Conservation (phyloP, 1,140 invertebrate genomes). For the Cotesia chilonis region DNA sequence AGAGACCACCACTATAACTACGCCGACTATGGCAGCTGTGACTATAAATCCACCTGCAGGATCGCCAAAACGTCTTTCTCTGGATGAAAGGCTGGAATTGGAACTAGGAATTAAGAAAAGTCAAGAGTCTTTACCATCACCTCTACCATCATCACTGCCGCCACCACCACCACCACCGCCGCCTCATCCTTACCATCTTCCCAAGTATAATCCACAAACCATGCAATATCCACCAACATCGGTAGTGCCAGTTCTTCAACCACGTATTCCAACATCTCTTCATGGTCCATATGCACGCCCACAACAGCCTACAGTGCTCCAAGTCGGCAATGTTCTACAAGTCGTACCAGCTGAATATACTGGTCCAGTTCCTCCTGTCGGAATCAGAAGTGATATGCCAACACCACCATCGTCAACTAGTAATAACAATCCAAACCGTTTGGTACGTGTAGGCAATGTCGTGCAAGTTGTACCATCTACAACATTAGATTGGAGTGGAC, state of each 20-base stretch:
- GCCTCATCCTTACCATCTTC: constrained; percentile 34
- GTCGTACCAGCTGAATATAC: constrained; percentile 52
- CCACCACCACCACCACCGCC: constrained; percentile 24
- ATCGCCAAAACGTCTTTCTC: constrained; percentile 63
- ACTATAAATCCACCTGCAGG: constrained; percentile 39
- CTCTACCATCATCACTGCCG: constrained; percentile 22
- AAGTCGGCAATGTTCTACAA: constrained; percentile 70
- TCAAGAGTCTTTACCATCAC: constrained; percentile 37
- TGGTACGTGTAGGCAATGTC: constrained; percentile 67
- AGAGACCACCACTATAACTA: constrained; percentile 45
- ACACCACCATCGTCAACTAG: constrained; percentile 24
- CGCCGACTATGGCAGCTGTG: no score
- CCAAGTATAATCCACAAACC: constrained; percentile 43
- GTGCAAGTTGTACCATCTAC: constrained; percentile 66
- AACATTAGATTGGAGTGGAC: constrained; percentile 53
- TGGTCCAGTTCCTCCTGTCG: not conserved
- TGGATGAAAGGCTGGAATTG: constrained; percentile 62
- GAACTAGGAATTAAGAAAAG: constrained; percentile 63
- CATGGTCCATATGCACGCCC: constrained; percentile 48
- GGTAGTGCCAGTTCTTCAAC: constrained; percentile 39
- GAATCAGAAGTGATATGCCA: constrained; percentile 29
- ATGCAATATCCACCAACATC: constrained; percentile 46
- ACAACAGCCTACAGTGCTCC: constrained; percentile 58
- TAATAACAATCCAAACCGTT: constrained; percentile 48
- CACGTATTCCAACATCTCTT: constrained; percentile 42